Evolutionary conservation across 2,113 vertebrate species (phyloP).

Genomic region (Nettapus auritus): DNA sequence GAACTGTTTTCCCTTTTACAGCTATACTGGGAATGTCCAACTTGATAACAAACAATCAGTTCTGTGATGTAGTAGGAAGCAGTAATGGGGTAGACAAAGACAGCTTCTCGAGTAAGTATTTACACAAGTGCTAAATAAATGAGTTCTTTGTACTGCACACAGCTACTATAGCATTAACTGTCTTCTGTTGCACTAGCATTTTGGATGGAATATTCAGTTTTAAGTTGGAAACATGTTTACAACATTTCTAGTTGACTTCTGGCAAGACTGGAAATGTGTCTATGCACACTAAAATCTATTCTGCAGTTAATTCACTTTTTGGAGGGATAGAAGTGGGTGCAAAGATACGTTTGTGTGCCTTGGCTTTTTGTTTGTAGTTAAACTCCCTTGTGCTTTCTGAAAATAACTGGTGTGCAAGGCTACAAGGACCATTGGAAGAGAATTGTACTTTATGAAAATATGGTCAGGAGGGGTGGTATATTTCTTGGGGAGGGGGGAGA

Average conservation of each 20-base stretch:
- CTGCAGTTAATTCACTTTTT: neutral
- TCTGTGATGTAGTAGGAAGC: conserved; percentile 82
- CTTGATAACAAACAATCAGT: conserved; percentile 88
- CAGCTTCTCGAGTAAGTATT: conserved; percentile 81
- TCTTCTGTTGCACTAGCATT: neutral
- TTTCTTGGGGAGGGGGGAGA: neutral
- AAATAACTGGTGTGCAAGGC: neutral
- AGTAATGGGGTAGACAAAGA: conserved; percentile 80
- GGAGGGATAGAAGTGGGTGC: neutral
- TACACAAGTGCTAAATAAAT: neutral
- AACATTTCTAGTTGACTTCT: neutral
- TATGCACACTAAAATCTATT: neutral
- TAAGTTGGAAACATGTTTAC: neutral
- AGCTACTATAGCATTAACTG: neutral
- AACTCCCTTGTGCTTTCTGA: neutral
- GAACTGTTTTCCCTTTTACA: conserved; percentile 58
- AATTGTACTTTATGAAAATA: neutral
- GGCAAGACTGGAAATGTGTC: neutral
- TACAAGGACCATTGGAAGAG: neutral
- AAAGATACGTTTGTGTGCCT: neutral
- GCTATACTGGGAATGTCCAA: conserved; percentile 96
- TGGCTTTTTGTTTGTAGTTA: neutral
- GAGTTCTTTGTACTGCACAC: neutral
- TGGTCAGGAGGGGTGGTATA: neutral
- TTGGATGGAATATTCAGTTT: neutral